Percentiles rank a stretch among this genome's conserved stretches.
phyloP scores from a whole-genome alignment of 2,888 invertebrate species.

The Yponomeuta evonymella region DNA sequence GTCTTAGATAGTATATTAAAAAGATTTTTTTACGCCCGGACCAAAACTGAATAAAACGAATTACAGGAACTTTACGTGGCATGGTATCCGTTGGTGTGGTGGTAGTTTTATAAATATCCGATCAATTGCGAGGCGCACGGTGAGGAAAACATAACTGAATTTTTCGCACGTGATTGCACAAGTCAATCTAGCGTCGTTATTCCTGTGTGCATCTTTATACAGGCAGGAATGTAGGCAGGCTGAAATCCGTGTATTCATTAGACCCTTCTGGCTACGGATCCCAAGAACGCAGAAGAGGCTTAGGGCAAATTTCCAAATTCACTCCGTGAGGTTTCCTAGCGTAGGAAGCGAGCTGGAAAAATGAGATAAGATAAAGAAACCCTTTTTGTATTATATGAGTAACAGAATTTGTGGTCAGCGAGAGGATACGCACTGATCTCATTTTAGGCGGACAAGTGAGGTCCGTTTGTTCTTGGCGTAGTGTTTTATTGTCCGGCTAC shows the following conservation, averaged over 20 bases:
- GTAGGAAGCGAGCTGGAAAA: conserved; percentile 52
- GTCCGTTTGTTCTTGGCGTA: background rate
- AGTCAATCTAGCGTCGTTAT: background rate
- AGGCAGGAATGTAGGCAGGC: background rate
- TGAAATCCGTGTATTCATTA: background rate
- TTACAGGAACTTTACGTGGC: background rate
- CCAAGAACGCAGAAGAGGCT: conserved; percentile 29
- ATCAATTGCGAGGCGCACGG: background rate
- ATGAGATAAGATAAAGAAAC: conserved; percentile 48
- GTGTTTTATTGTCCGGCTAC: background rate
- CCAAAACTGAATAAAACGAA: too few species aligned
- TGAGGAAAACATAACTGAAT: background rate
- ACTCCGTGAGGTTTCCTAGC: conserved; percentile 40
- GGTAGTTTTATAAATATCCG: background rate
- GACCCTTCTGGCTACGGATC: background rate
- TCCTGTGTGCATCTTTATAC: background rate
- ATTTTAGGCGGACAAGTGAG: background rate
- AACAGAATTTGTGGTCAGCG: conserved; percentile 1
- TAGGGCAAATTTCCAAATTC: conserved; percentile 46
- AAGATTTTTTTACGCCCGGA: too few species aligned
- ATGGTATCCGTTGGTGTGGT: background rate
- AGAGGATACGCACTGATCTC: background rate
- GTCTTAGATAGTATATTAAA: too few species aligned
- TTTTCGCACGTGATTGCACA: background rate
- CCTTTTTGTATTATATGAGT: conserved; percentile 26